Conservation (phyloP, 1,140 invertebrate species). For the Drosophila nebulosa region DNA sequence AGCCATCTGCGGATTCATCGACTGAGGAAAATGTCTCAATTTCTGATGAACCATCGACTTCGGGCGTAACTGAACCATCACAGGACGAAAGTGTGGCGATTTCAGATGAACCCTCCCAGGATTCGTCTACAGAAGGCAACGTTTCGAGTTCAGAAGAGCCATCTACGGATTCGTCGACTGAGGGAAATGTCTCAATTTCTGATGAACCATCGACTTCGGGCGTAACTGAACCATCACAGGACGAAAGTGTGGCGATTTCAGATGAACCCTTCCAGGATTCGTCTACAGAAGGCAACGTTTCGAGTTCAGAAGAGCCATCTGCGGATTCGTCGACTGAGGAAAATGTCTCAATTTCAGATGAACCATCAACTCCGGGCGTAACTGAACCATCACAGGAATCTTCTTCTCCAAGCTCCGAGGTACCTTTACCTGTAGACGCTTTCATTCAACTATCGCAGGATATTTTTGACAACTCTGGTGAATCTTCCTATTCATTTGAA, state of each 20-base stretch:
- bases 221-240: not conserved
- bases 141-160: not conserved
- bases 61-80: not conserved
- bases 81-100: not conserved
- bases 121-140: no score
- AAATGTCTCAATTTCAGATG: not conserved
- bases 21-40: not conserved
- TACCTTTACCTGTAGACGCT: not conserved
- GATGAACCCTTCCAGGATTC: not conserved
- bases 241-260: not conserved
- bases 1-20: not conserved
- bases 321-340: not conserved
- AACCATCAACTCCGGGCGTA: not conserved
- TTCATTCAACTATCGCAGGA: not conserved
- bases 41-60: not conserved
- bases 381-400: not conserved
- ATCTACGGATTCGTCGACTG: not conserved
- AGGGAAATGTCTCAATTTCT: not conserved
- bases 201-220: not conserved
- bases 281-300: not conserved
- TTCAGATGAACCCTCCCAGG: no score
- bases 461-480: not conserved
- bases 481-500: not conserved
- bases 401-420: conserved; percentile 2
- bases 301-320: not conserved